Conservation (phyloP, 2,113 vertebrate species). For the Plecotus auritus region DNA sequence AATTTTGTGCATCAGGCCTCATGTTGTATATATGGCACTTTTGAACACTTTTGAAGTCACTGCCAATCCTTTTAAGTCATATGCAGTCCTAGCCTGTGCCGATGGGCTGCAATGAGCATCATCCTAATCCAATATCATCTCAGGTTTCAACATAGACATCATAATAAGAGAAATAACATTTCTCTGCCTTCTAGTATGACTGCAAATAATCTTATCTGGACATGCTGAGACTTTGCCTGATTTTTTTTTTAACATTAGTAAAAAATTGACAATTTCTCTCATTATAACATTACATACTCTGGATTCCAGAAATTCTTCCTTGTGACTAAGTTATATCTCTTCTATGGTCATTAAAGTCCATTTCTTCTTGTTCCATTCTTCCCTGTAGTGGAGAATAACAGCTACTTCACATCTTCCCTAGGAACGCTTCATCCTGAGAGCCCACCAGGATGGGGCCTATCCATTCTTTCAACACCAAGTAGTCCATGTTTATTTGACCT, state of each 20-base stretch:
- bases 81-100: background rate
- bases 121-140: background rate
- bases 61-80: background rate
- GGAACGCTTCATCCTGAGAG: background rate
- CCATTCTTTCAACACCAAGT: background rate
- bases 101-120: background rate
- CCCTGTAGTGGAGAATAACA: background rate
- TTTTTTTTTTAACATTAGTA: constrained; percentile 5
- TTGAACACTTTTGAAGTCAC: background rate
- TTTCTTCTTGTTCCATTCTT: background rate
- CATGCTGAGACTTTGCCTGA: background rate
- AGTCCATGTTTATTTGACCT: background rate
- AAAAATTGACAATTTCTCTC: background rate
- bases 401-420: background rate
- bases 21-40: background rate
- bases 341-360: background rate
- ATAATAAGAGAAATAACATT: background rate
- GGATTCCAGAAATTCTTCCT: background rate
- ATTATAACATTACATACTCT: background rate
- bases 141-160: background rate
- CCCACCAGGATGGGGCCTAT: too few relatives aligned
- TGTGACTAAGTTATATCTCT: background rate
- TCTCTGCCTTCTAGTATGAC: background rate
- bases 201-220: background rate
- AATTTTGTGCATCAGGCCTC: too few relatives aligned